Conservation (phyloP, 2,888 invertebrate genomes). For the Cheilosia pagana region DNA sequence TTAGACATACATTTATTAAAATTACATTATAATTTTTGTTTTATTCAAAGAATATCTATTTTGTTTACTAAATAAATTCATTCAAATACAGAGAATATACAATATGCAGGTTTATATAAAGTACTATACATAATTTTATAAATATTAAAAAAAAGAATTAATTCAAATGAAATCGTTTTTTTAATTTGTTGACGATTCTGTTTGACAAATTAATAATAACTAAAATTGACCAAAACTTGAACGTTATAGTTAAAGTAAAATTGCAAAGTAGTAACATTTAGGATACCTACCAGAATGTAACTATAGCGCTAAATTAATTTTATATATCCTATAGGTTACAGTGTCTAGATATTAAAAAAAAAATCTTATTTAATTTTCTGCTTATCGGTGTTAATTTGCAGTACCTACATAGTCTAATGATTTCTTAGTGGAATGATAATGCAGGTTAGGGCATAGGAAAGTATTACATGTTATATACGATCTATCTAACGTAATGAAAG, state of each 20-base stretch:
- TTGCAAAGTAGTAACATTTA: constrained; percentile 3
- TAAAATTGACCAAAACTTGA: neutral
- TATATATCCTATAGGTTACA: neutral
- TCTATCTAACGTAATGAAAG: no score
- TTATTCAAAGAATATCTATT: constrained; percentile 22
- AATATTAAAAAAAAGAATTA: neutral
- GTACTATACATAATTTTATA: neutral
- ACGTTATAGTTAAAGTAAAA: neutral
- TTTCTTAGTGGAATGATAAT: neutral
- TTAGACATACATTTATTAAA: constrained; percentile 25
- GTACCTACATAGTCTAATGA: neutral
- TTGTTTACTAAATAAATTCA: neutral
- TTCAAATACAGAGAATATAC: neutral
- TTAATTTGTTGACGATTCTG: neutral
- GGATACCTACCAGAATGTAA: neutral
- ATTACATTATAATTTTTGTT: constrained; percentile 51
- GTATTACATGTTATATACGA: neutral
- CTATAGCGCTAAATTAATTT: neutral
- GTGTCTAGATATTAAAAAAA: neutral
- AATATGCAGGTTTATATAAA: constrained; percentile 1
- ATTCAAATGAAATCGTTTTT: neutral
- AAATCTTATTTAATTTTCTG: constrained; percentile 13
- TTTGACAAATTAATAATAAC: neutral
- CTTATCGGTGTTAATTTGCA: neutral
- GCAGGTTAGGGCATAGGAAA: neutral